Evolutionary conservation across 2,113 vertebrate species (phyloP).

Genomic region (Protomyctophum bolini): DNA sequence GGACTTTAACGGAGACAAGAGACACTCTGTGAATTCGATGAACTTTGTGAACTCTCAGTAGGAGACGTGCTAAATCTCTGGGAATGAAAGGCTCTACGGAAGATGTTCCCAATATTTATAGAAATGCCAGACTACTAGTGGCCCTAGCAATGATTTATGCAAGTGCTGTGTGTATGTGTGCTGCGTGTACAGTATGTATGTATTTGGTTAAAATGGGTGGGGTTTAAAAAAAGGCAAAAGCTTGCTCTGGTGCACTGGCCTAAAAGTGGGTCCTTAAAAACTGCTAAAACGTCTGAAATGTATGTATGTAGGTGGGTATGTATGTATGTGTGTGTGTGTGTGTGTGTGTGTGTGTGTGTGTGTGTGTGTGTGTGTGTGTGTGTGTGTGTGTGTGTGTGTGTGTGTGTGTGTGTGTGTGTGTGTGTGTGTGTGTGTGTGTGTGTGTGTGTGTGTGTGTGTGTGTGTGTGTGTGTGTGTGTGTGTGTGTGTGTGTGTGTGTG

Average conservation of each 20-base stretch:
- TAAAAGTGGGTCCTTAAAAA: too few species aligned
- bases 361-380: neutral
- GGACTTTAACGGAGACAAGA: neutral
- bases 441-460: neutral
- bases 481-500: neutral
- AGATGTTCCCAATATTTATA: constrained; percentile 35
- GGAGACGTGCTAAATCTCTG: constrained; percentile 38
- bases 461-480: neutral
- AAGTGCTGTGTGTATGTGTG: neutral
- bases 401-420: constrained; percentile 1
- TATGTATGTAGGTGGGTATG: neutral
- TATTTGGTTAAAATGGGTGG: too few species aligned
- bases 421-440: constrained; percentile 1
- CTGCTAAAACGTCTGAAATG: too few species aligned
- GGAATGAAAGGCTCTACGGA: constrained; percentile 36
- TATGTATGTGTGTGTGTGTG: neutral
- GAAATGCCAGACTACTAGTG: neutral
- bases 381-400: neutral
- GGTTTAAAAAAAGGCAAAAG: too few species aligned
- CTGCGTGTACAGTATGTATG: neutral
- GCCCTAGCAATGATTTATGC: constrained; percentile 12
- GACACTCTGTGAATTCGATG: neutral
- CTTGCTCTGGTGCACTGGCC: too few species aligned
- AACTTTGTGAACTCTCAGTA: constrained; percentile 15
- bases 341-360: constrained; percentile 11